Evolutionary conservation across 1,140 invertebrate species (phyloP), one percentile per base, ranked within the genome.

Genomic region (Euglossa dilemma): DNA sequence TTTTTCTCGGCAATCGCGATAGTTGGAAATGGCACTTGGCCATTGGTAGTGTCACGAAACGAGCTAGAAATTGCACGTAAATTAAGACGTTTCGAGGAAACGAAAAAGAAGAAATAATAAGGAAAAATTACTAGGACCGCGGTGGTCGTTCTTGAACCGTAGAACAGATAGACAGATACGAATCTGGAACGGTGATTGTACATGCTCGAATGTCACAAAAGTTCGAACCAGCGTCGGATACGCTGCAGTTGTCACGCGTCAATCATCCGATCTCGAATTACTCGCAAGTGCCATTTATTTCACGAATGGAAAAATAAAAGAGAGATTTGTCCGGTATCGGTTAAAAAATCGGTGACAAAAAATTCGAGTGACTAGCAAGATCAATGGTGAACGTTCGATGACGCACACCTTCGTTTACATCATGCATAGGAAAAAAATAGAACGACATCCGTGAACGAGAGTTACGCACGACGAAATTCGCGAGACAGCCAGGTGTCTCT

Each of bases 321-420:
- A 43, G 16, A 11, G 47, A 23, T 61, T 79, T 16, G 20, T 45
- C 7, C n/a, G 0, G 36, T 23, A 61, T 23, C 12, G 5, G 25
- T 14, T 7, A 8, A 56, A 2, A 54, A 47, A 73, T 59, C n/a
- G 11, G 20, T 16, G 2, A 6, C 25, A 3, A 52, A 54, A 43
- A 75, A 20, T 6, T 9, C 20, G 2, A 6, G 20, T 18, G 25
- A 52, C 11, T 36, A 36, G 9, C 70, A 64, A 80, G 70, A 80
- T 80, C 61, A 74, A 73, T 47, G 59, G 59, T 23, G 59, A 56
- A 74, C 50, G 70, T 80, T 74, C 79, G 64, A 56, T 64, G 59
- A 74, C 79, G 59, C 43, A 28, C 23, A 5, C 0, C 36, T 0
- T n/a, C 12, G 28, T 54, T 72, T 80, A 25, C 45, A 16, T 52